phyloP scores from a whole-genome alignment of 2,113 vertebrate genomes.

The Neodon shergylaensis region DNA sequence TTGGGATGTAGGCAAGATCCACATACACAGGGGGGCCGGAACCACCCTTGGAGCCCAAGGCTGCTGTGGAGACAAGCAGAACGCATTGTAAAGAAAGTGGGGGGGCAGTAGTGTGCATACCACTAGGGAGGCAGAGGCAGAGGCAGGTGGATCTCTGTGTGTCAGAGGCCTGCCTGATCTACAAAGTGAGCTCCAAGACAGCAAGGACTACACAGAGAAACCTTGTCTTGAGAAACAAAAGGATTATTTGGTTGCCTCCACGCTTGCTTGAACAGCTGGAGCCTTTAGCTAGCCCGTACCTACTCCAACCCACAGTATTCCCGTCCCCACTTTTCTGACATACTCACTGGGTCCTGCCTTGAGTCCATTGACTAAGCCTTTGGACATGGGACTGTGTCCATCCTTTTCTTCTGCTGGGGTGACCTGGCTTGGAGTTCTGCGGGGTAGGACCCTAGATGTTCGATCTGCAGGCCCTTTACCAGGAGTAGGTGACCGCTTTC shows the following conservation, averaged over 20 bases:
- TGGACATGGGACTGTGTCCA: constrained; percentile 89
- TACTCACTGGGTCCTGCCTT: constrained; percentile 91
- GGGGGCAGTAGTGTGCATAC: background rate
- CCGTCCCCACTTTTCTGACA: background rate
- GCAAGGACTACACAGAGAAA: background rate
- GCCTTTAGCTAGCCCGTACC: background rate
- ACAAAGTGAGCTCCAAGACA: background rate
- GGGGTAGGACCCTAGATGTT: constrained; percentile 86
- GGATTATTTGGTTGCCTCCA: background rate
- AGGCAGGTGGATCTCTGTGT: background rate
- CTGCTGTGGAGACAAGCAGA: constrained; percentile 77
- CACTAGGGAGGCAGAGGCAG: background rate
- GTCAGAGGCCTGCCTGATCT: background rate
- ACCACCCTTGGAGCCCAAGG: constrained; percentile 79
- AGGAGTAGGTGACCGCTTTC: constrained; percentile 92
- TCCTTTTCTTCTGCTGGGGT: constrained; percentile 89
- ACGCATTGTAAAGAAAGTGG: background rate
- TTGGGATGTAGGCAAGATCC: constrained; percentile 98
- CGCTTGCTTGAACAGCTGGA: background rate
- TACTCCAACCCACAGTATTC: background rate
- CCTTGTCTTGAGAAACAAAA: background rate
- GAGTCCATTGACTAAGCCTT: constrained; percentile 89
- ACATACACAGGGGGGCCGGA: constrained; percentile 93
- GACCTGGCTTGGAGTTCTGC: constrained; percentile 85
- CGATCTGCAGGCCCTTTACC: constrained; percentile 89